A percentile compares a stretch with the other conserved stretches of the same genome.
These are phyloP conservation scores for Sitta carolinensis DNA, from an alignment of 2,797 vertebrate genomes.

Conservation along the genomic window DNA sequence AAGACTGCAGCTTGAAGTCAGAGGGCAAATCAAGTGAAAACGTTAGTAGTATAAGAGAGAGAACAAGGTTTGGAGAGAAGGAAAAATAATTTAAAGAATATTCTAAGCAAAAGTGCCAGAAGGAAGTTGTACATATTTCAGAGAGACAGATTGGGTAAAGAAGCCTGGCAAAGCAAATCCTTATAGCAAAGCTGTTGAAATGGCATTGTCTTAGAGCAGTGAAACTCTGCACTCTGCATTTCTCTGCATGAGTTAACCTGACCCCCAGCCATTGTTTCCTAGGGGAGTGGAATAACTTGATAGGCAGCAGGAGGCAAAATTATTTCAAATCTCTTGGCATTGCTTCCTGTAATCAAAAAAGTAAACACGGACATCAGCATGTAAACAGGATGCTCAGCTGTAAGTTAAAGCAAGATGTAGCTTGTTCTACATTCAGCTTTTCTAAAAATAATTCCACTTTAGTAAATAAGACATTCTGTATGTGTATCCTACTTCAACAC, in stretches of 20 bases:
- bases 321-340: slow-evolving; percentile 26
- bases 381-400: slow-evolving; percentile 61
- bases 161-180: slow-evolving; percentile 20
- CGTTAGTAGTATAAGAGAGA: background rate
- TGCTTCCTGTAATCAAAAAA: slow-evolving; percentile 49
- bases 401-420: slow-evolving; percentile 61
- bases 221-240: background rate
- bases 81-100: background rate
- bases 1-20: background rate
- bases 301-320: slow-evolving; percentile 12
- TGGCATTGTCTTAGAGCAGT: background rate
- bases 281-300: slow-evolving; percentile 33
- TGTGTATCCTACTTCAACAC: slow-evolving; percentile 63
- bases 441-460: slow-evolving; percentile 56
- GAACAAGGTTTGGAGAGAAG: background rate
- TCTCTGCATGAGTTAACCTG: slow-evolving; percentile 35
- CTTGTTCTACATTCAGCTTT: slow-evolving; percentile 61
- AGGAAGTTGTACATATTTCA: background rate
- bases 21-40: background rate
- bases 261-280: slow-evolving; percentile 28
- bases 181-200: slow-evolving; percentile 28
- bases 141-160: slow-evolving; percentile 14
- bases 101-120: slow-evolving; percentile 23
- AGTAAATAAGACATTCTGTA: slow-evolving; percentile 57
- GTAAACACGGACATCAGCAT: slow-evolving; percentile 44